Conservation (phyloP, 2,113 vertebrate genomes). For the Choloepus hoffmanni region DNA sequence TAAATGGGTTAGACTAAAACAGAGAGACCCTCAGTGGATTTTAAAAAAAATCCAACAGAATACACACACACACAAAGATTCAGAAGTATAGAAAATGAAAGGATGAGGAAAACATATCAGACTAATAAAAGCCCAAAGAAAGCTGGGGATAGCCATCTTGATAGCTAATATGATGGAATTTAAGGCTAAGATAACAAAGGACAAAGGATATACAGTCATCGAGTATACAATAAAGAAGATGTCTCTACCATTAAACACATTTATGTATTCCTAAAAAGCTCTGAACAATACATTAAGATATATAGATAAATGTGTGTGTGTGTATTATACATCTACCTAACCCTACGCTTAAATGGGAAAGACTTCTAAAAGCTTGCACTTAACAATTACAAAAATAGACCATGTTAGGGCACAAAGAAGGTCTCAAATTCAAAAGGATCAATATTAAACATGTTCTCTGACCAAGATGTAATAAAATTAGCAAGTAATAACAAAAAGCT, state of each 20-base stretch:
- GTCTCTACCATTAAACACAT: not conserved
- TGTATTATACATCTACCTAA: not conserved
- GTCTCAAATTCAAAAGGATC: not conserved
- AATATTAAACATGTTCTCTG: constrained; percentile 1
- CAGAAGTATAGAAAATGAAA: constrained; percentile 38
- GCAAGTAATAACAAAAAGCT: not conserved
- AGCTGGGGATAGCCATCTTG: not conserved
- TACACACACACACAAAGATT: not conserved
- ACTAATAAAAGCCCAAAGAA: constrained; percentile 35
- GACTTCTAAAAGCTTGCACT: not conserved
- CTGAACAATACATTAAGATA: not conserved
- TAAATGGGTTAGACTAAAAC: not conserved
- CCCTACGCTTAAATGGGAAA: constrained; percentile 17
- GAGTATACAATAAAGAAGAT: not conserved
- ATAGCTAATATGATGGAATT: constrained; percentile 39
- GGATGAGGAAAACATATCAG: not conserved
- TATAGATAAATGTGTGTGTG: not conserved
- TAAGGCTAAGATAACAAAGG: constrained; percentile 19
- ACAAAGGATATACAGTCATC: not conserved
- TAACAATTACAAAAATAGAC: constrained; percentile 10
- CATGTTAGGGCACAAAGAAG: constrained; percentile 23
- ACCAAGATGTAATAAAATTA: constrained; percentile 16
- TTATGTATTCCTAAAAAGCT: not conserved
- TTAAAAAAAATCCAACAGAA: not conserved
- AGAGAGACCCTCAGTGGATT: not conserved